A percentile compares a stretch with the other conserved stretches of the same genome.
These are phyloP conservation scores for Trididemnum nubilum DNA, from an alignment of 23 tunicate genomes.

Conservation along the genomic window DNA sequence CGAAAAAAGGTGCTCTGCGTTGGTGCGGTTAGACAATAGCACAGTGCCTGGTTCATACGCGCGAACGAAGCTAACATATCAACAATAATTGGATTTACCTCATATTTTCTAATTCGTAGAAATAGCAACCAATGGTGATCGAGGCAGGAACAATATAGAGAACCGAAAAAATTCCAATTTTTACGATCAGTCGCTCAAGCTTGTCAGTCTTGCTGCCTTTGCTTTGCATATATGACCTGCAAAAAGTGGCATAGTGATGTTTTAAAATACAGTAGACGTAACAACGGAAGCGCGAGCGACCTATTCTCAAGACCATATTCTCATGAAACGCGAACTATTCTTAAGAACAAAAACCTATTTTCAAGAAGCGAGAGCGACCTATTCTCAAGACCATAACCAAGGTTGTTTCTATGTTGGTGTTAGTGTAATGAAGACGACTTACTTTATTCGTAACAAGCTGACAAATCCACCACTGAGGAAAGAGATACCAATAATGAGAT, in stretches of 20 bases:
- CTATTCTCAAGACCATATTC: background rate
- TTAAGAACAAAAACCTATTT: no score
- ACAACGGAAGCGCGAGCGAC: no score
- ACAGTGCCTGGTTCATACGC: no score
- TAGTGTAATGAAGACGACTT: constrained; percentile 7
- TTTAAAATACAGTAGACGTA: background rate
- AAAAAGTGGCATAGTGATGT: background rate
- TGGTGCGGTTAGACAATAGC: no score
- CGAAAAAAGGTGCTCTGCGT: no score
- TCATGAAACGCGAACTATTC: no score
- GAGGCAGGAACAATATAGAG: constrained; percentile 85
- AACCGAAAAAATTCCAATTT: constrained; percentile 84
- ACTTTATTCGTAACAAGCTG: constrained; percentile 83
- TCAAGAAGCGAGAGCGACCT: no score
- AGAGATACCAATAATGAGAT: constrained; percentile 67
- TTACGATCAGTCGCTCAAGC: constrained; percentile 78
- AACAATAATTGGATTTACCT: constrained; percentile 37
- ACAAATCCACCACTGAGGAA: constrained; percentile 79
- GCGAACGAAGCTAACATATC: no score
- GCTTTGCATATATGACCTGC: constrained; percentile 77
- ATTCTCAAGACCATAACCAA: background rate
- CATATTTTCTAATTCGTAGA: constrained; percentile 59
- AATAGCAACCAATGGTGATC: constrained; percentile 78
- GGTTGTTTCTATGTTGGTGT: background rate
- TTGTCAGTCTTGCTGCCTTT: constrained; percentile 85